These are phyloP conservation scores for Phalloptychus januarius DNA, from an alignment of 2,797 vertebrate genomes.

Conservation along the genomic window DNA sequence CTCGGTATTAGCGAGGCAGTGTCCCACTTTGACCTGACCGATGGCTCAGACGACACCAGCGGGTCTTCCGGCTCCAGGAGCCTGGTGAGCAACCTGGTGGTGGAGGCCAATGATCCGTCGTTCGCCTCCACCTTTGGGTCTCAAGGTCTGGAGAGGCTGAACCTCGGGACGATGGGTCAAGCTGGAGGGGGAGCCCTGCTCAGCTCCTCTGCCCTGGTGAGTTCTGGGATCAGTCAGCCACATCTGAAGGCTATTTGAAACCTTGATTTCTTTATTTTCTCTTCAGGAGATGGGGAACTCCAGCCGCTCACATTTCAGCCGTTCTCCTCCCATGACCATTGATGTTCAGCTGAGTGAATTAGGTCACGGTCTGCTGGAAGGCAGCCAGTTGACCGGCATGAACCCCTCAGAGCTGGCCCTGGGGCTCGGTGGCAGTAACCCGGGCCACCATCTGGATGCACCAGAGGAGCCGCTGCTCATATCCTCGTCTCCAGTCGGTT, in stretches of 20 bases:
- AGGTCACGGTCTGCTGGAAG: slow-evolving; percentile 84
- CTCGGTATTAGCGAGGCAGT: slow-evolving; percentile 87
- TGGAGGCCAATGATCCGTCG: slow-evolving; percentile 80
- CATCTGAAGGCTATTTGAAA: neutral
- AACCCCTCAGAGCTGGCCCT: slow-evolving; percentile 90
- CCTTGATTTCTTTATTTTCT: slow-evolving; percentile 5
- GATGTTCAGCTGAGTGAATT: slow-evolving; percentile 90
- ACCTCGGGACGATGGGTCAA: slow-evolving; percentile 73
- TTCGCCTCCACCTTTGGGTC: slow-evolving; percentile 81
- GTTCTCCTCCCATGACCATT: slow-evolving; percentile 91
- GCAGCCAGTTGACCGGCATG: slow-evolving; percentile 87
- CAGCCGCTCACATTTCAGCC: slow-evolving; percentile 87
- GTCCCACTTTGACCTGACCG: slow-evolving; percentile 86
- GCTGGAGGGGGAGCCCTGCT: slow-evolving; percentile 76
- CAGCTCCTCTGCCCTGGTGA: slow-evolving; percentile 82
- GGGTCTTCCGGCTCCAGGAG: slow-evolving; percentile 76
- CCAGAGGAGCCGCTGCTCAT: slow-evolving; percentile 85
- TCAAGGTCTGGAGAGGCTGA: slow-evolving; percentile 79
- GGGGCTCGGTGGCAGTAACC: slow-evolving; percentile 82
- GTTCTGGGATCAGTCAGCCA: slow-evolving; percentile 11
- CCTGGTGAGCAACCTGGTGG: slow-evolving; percentile 78
- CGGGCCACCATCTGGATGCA: slow-evolving; percentile 79
- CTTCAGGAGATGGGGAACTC: slow-evolving; percentile 87
- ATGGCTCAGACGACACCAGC: slow-evolving; percentile 62
- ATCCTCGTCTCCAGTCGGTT: slow-evolving; percentile 87